Percentiles rank a stretch among this genome's conserved stretches.
These are phyloP conservation scores for Pollenia amentaria DNA, from an alignment of 2,888 invertebrate species.

Conservation along the genomic window DNA sequence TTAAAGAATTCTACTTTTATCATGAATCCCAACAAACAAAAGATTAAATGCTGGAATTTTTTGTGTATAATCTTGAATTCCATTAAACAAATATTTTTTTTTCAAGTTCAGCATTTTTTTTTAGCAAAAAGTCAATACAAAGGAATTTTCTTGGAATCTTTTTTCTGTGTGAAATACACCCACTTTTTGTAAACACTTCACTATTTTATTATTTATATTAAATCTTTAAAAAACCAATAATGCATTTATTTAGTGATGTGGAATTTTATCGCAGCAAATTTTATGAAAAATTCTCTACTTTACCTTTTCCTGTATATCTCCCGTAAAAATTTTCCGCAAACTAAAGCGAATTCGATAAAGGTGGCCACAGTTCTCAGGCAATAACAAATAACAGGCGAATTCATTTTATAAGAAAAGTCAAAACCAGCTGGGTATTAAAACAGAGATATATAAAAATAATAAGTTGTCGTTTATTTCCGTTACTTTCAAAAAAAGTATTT, in stretches of 20 bases:
- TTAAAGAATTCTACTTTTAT: no score
- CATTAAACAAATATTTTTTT: slow-evolving; percentile 51
- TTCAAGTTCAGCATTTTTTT: slow-evolving; percentile 59
- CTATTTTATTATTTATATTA: neutral
- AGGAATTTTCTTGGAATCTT: slow-evolving; percentile 25
- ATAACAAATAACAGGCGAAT: neutral
- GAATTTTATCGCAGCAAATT: slow-evolving; percentile 18
- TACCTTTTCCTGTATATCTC: slow-evolving; percentile 54
- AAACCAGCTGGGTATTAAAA: neutral
- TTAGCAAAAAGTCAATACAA: slow-evolving; percentile 59
- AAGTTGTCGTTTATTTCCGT: no score
- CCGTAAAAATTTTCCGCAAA: slow-evolving; percentile 55
- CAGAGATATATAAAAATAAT: no score
- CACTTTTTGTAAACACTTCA: slow-evolving; percentile 43
- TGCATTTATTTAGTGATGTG: neutral
- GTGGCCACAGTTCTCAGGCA: neutral
- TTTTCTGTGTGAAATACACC: slow-evolving; percentile 34
- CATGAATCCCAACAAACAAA: neutral
- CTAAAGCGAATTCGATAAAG: neutral
- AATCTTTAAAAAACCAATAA: neutral
- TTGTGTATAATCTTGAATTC: slow-evolving; percentile 39
- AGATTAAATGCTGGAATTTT: slow-evolving; percentile 8
- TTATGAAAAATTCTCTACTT: slow-evolving; percentile 37
- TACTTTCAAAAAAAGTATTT: no score
- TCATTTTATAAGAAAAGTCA: neutral